Evolutionary conservation across 2,888 invertebrate genomes (phyloP).

Genomic region (Yponomeuta sedellus): DNA sequence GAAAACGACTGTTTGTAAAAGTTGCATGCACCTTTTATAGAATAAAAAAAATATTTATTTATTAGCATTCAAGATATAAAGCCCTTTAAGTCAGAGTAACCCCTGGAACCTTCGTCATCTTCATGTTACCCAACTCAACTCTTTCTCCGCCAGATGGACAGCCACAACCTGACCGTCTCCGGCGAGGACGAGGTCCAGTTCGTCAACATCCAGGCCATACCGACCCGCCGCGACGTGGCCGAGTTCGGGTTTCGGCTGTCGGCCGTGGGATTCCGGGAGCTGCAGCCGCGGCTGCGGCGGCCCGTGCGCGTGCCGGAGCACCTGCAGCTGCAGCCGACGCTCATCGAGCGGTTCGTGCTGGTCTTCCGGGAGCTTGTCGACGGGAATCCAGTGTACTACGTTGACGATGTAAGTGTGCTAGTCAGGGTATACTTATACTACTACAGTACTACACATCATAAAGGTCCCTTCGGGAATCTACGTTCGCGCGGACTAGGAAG

Average conservation of each 20-base stretch:
- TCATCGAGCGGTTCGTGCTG: constrained; percentile 89
- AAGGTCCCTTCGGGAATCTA: too few species aligned
- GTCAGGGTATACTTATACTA: too few species aligned
- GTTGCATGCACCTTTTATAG: too few species aligned
- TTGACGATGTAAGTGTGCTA: constrained; percentile 63
- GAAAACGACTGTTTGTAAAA: too few species aligned
- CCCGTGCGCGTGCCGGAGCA: constrained; percentile 52
- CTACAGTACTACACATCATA: too few species aligned
- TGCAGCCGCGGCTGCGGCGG: constrained; percentile 58
- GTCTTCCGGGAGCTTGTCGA: constrained; percentile 86
- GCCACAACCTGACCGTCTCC: constrained; percentile 81
- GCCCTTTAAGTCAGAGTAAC: too few species aligned
- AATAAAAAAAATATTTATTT: too few species aligned
- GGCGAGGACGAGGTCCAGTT: constrained; percentile 84
- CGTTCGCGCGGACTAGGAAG: too few species aligned
- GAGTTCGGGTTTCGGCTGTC: constrained; percentile 85
- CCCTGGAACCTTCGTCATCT: too few species aligned
- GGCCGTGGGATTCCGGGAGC: constrained; percentile 85
- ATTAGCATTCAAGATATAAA: too few species aligned
- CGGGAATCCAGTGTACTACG: constrained; percentile 80
- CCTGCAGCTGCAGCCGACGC: constrained; percentile 78
- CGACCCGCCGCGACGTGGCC: constrained; percentile 74
- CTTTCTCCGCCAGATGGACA: constrained; percentile 74
- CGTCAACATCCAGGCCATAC: constrained; percentile 86
- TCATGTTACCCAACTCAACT: neutral